Evolutionary conservation across 2,888 invertebrate genomes (phyloP), one percentile per base, ranked within the genome.

Genomic region (Hecatera dysodea): DNA sequence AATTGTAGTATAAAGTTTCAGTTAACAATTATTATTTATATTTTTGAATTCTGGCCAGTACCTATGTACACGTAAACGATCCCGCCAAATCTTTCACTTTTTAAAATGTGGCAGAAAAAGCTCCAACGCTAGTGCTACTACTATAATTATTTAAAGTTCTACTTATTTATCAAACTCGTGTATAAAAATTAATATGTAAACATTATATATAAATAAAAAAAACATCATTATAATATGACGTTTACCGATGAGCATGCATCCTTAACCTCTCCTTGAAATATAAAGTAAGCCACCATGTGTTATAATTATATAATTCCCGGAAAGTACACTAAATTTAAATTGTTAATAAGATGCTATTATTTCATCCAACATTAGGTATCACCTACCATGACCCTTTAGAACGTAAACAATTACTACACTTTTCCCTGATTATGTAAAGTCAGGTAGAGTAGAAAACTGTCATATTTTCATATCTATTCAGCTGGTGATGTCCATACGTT

Each of bases 261-360:
- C 12, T 24, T 75, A 46, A 74, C n/a, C 66, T 46, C n/a, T 29
- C 12, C 65, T 53, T 64, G 22, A 15, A 71, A 29, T 44, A 36
- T 9, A 15, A 52, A 44, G 19, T 17, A n/a, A 29, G 3, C 22
- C 5, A 9, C 5, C 8, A 17, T 52, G 6, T 12, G 24, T 44
- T 44, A 36, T 2, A 17, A 56, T 56, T 75, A 52, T 7, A 12
- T 29, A 72, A 52, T 39, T 0, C 52, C 39, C 44, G 69, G 77
- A 48, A 76, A 76, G 53, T 3, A 19, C 6, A 15, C 3, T 8
- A 9, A 36, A 44, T 60, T 36, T 19, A 62, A 73, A 74, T 62
- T 33, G 12, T 0, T 27, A 27, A 55, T 27, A 52, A 17, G 12
- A 29, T 57, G 59, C 12, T 33, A 42, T 57, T 50, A 17, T 33